Base-by-base conservation (phyloP, 1,140 invertebrate genomes). In the Maniola jurtina region DNA sequence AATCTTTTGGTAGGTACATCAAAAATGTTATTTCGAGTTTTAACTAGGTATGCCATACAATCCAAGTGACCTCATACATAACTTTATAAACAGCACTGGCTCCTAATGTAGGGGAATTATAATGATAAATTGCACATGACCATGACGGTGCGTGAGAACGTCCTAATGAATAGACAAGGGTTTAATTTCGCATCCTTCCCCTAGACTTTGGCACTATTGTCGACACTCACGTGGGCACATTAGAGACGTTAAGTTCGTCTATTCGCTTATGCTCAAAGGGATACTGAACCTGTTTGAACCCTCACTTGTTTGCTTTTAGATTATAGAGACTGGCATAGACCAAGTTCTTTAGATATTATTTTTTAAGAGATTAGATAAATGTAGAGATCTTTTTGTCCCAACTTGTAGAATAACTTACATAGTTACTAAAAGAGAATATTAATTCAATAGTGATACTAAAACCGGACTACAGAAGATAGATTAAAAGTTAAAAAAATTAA, bases 101-200 rank as follows among this genome's bases (percentile, higher is more conserved):
- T 38, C 10, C 38, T 45, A 45, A 45, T 52, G 14, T 52, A 52
- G 48, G 48, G 48, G 35, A 38, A 10, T 25, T 40, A 58, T 58
- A 58, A 68, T 72, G 59, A 72, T 72, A 64, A 77, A 79, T 79
- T 75, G 77, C 68, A 73, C 61, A 73, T 71, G 72, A 66, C 60
- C 69, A 60, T 73, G 70, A 65, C 68, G 52, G 35, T 72, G 72
- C 84, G 84, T 86, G 82, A 84, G 84, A 86, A 86, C 81, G 69
- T 72, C 50, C 48, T 61, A 67, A 71, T 70, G 48, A 73, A 79
- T 76, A 80, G 73, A 81, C 72, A 74, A 77, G 58, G 64, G 55
- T 60, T 73, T 69, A 65, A 69, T 71, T 67, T 75, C 63, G 73
- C 71, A 75, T 64, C 25, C 59, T 55, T 68, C 71, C 75, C 77